These are phyloP conservation scores for Drosophila lacteicornis DNA, from an alignment of 1,140 invertebrate species.

Conservation along the genomic window DNA sequence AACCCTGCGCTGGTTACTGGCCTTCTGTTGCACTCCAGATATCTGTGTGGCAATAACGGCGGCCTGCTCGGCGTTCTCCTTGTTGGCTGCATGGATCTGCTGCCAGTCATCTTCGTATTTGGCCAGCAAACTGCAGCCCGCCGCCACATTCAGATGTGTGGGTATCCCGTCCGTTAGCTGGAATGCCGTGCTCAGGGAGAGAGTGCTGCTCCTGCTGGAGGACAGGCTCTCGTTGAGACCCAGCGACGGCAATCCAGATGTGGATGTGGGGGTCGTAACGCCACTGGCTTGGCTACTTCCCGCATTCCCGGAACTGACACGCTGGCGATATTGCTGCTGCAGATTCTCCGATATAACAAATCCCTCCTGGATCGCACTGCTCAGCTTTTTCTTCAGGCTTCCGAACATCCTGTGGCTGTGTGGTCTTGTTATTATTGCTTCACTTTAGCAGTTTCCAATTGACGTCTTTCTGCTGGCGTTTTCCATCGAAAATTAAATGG, in stretches of 20 bases:
- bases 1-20: slow-evolving; percentile 86
- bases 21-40: slow-evolving; percentile 86
- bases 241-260: neutral
- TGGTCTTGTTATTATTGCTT: neutral
- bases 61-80: slow-evolving; percentile 88
- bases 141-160: slow-evolving; percentile 66
- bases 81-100: slow-evolving; percentile 87
- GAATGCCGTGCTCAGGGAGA: slow-evolving; percentile 43
- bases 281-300: slow-evolving; percentile 33
- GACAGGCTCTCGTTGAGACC: slow-evolving; percentile 57
- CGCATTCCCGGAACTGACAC: slow-evolving; percentile 55
- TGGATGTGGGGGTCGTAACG: slow-evolving; percentile 19
- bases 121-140: slow-evolving; percentile 73
- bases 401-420: slow-evolving; percentile 70
- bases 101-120: slow-evolving; percentile 86
- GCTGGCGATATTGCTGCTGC: slow-evolving; percentile 77
- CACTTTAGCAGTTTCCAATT: slow-evolving; percentile 37
- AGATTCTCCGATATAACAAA: slow-evolving; percentile 76
- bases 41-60: slow-evolving; percentile 87
- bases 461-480: slow-evolving; percentile 5
- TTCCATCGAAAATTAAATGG: slow-evolving; percentile 28
- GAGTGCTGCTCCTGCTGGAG: slow-evolving; percentile 46
- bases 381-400: slow-evolving; percentile 76
- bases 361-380: slow-evolving; percentile 73
- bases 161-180: slow-evolving; percentile 61